These are phyloP conservation scores for Cromileptes altivelis DNA, from an alignment of 2,113 vertebrate species.

Conservation along the genomic window DNA sequence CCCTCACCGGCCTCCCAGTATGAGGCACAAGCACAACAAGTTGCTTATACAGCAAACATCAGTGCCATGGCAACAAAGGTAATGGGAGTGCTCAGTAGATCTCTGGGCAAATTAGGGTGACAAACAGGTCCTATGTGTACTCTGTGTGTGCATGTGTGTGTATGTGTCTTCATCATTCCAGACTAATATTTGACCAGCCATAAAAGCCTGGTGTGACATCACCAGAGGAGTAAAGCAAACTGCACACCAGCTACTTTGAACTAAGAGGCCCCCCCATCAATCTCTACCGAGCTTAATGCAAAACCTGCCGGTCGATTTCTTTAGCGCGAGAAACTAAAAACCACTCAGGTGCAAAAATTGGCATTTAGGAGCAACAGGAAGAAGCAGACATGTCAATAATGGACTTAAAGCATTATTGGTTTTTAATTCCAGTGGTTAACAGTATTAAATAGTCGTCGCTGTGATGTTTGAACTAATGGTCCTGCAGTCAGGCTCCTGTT, in stretches of 20 bases:
- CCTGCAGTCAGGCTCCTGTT: background rate
- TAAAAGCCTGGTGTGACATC: slow-evolving; percentile 62
- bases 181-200: slow-evolving; percentile 67
- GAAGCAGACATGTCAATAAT: slow-evolving; percentile 22
- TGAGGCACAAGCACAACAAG: background rate
- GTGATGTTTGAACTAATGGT: background rate
- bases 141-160: slow-evolving; percentile 26
- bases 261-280: slow-evolving; percentile 1
- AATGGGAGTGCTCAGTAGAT: slow-evolving; percentile 45
- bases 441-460: background rate
- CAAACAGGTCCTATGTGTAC: slow-evolving; percentile 54
- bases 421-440: background rate
- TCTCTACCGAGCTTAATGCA: slow-evolving; percentile 1
- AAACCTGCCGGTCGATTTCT: background rate
- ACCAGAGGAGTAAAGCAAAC: slow-evolving; percentile 49
- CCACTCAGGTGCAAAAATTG: slow-evolving; percentile 3
- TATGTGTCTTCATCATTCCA: slow-evolving; percentile 43
- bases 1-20: background rate
- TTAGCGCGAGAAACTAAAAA: background rate
- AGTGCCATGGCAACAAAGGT: slow-evolving; percentile 54
- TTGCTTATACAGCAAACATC: slow-evolving; percentile 51
- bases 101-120: slow-evolving; percentile 45
- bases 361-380: slow-evolving; percentile 11
- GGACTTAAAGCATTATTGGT: background rate
- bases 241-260: slow-evolving; percentile 1